Percentiles rank a stretch among this genome's conserved stretches.
Evolutionary conservation across 1,140 invertebrate species (phyloP).

Genomic region (Trinorchestia longiramus): DNA sequence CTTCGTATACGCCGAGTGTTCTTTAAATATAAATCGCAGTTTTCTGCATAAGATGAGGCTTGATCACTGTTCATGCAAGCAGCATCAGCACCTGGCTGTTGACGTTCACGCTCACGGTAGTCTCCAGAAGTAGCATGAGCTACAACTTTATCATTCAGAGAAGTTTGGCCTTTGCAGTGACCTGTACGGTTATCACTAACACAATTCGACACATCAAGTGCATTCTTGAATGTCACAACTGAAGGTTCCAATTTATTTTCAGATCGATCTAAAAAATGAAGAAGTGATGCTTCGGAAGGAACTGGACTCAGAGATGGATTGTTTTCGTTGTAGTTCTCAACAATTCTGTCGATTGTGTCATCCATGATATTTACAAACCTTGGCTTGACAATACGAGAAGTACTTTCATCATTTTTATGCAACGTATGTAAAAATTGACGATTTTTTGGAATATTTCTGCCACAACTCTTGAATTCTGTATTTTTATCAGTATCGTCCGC

Average conservation of each 20-base stretch:
- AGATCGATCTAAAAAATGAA: not conserved
- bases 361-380: not conserved
- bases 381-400: not conserved
- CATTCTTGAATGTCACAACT: not conserved
- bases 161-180: not conserved
- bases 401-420: not conserved
- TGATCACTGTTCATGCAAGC: not conserved
- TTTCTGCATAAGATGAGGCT: not conserved
- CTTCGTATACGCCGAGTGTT: not conserved
- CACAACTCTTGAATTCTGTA: not conserved
- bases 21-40: not conserved
- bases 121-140: not conserved
- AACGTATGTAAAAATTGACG: not conserved
- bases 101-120: not conserved
- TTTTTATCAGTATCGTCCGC: not conserved
- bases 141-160: not conserved
- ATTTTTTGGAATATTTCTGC: not conserved
- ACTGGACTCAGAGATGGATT: not conserved
- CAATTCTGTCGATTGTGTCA: slow-evolving; percentile 16
- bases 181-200: not conserved
- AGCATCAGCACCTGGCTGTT: not conserved
- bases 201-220: not conserved
- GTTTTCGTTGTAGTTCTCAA: slow-evolving; percentile 1
- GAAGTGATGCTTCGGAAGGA: slow-evolving; percentile 9
- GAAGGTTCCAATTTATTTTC: not conserved